Percentiles rank a stretch among this genome's conserved stretches.
These are phyloP conservation scores for Pterocles gutturalis DNA, from an alignment of 2,113 vertebrate species.

Conservation along the genomic window DNA sequence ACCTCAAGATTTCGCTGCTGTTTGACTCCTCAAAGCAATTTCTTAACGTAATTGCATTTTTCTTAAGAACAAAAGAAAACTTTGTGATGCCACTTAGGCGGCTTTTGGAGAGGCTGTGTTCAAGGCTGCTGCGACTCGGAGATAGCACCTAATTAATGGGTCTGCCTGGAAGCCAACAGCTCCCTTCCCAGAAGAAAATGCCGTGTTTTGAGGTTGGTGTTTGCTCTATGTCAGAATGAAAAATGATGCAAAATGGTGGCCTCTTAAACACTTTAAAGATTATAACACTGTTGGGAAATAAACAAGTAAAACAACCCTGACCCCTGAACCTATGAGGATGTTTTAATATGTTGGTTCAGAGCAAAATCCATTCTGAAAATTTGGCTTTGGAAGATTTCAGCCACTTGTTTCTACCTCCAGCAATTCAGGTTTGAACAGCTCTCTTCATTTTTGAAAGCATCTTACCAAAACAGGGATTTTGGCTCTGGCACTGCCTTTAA, in stretches of 20 bases:
- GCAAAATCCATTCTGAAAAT: not conserved
- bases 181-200: not conserved
- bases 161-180: not conserved
- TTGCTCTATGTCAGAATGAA: not conserved
- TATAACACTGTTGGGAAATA: not conserved
- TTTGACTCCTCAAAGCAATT: not conserved
- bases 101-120: not conserved
- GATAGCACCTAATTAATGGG: not conserved
- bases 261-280: not conserved
- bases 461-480: not conserved
- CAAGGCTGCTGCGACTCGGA: not conserved
- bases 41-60: not conserved
- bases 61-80: not conserved
- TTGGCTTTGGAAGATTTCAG: not conserved
- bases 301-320: not conserved
- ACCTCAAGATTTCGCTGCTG: not conserved
- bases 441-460: not conserved
- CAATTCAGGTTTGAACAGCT: not conserved
- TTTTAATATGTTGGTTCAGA: not conserved
- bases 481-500: not conserved
- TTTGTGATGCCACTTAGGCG: not conserved
- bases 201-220: rapidly evolving
- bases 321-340: not conserved
- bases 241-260: not conserved
- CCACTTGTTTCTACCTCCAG: not conserved